phyloP scores from a whole-genome alignment of 1,140 invertebrate genomes.

The Drosophila pandora region DNA sequence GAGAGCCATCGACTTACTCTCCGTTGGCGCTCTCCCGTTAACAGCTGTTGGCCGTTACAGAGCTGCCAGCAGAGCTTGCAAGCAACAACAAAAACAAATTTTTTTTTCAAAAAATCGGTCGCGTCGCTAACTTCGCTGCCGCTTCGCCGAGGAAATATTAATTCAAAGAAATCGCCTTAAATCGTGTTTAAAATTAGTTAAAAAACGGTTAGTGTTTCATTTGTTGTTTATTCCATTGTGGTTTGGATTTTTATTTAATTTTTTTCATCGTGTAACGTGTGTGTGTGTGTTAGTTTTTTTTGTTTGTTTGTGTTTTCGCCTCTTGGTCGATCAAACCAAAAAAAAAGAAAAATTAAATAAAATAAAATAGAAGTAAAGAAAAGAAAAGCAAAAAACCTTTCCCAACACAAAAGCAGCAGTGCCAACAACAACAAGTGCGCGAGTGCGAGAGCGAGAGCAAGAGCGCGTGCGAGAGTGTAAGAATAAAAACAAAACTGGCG shows the following conservation, averaged over 20 bases:
- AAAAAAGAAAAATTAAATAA: too few relatives aligned
- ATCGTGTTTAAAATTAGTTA: neutral
- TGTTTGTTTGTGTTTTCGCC: neutral
- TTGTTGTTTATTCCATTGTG: neutral
- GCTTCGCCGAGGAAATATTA: neutral
- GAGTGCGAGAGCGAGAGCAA: conserved; percentile 8
- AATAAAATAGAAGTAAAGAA: neutral
- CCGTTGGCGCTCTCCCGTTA: neutral
- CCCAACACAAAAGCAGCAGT: conserved; percentile 16
- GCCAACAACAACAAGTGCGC: conserved; percentile 58
- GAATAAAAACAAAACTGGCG: conserved; percentile 36
- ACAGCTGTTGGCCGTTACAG: neutral
- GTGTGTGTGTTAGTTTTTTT: neutral
- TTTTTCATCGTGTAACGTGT: neutral
- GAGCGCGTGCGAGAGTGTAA: neutral
- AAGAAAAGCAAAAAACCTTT: conserved; percentile 4
- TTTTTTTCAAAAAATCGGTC: neutral
- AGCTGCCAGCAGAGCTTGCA: neutral
- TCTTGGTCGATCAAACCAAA: too few relatives aligned
- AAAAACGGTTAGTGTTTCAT: neutral
- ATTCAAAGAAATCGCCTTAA: neutral
- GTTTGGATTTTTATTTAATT: neutral
- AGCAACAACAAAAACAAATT: neutral
- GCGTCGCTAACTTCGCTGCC: neutral
- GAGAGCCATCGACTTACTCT: too few relatives aligned